These are phyloP conservation scores for Bursaphelenchus okinawaensis DNA, from an alignment of 2,888 invertebrate species.

Conservation along the genomic window DNA sequence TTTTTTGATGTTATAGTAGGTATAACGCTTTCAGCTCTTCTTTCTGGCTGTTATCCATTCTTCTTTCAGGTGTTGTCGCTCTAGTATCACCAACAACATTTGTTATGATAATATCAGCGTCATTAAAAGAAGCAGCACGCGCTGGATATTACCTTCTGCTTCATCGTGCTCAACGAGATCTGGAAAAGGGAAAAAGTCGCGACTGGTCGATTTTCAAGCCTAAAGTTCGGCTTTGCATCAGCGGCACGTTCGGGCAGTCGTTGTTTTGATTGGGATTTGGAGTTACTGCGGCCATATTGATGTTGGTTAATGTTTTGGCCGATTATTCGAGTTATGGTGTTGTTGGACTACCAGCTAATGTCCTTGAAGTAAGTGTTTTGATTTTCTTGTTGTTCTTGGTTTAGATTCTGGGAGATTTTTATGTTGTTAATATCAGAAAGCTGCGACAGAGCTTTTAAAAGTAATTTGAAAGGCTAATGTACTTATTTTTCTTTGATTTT, in stretches of 20 bases:
- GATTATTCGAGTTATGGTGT: conserved; percentile 92
- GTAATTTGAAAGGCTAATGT: too few species aligned
- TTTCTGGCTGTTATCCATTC: conserved; percentile 26
- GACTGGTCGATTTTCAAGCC: too few species aligned
- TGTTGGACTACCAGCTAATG: conserved; percentile 68
- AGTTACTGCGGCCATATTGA: conserved; percentile 87
- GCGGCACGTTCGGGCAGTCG: conserved; percentile 83
- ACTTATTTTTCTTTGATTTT: too few species aligned
- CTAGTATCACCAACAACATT: conserved; percentile 9
- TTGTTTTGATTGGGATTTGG: conserved; percentile 95
- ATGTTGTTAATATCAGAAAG: too few species aligned
- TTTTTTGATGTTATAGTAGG: neutral
- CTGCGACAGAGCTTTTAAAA: too few species aligned
- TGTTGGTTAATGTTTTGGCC: conserved; percentile 85
- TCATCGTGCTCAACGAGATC: conserved; percentile 57
- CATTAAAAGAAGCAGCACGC: conserved; percentile 76
- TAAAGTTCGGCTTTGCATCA: conserved; percentile 69
- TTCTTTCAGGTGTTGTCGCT: conserved; percentile 19
- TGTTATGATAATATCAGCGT: conserved; percentile 68
- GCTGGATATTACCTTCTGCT: conserved; percentile 62
- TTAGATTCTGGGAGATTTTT: too few species aligned
- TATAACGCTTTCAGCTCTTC: conserved; percentile 20
- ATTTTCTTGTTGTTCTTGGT: neutral
- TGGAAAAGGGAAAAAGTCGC: too few species aligned
- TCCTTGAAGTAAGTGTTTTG: too few species aligned